These are phyloP conservation scores for Oreocharis arfaki DNA, from an alignment of 2,113 vertebrate genomes.

Conservation along the genomic window DNA sequence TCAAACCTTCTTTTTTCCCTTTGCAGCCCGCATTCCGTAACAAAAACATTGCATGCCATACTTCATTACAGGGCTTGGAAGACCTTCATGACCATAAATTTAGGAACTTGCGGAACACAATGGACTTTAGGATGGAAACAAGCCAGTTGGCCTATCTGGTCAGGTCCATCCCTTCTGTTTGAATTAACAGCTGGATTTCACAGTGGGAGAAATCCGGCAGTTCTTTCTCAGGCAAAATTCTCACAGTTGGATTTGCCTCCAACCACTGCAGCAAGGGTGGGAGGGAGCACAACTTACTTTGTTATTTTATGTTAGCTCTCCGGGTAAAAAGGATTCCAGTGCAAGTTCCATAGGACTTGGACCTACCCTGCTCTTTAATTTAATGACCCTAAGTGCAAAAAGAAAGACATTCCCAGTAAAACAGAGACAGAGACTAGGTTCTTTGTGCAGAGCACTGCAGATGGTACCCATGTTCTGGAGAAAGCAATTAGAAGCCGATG, in stretches of 20 bases:
- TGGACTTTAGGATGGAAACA: constrained; percentile 50
- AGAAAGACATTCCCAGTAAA: not conserved
- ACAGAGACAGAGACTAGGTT: not conserved
- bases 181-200: constrained; percentile 63
- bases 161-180: constrained; percentile 65
- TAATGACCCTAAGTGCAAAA: constrained; percentile 1
- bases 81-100: constrained; percentile 59
- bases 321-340: constrained; percentile 21
- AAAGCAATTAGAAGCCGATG: not conserved
- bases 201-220: constrained; percentile 61
- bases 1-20: constrained; percentile 50
- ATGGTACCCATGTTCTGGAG: not conserved
- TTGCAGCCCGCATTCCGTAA: constrained; percentile 7
- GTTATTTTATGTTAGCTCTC: constrained; percentile 58
- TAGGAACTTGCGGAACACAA: constrained; percentile 51
- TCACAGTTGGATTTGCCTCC: constrained; percentile 57
- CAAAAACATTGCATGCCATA: constrained; percentile 49
- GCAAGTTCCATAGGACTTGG: constrained; percentile 21
- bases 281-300: constrained; percentile 55
- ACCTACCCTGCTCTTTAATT: constrained; percentile 44
- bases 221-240: constrained; percentile 62
- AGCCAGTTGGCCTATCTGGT: constrained; percentile 63
- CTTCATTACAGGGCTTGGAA: constrained; percentile 35
- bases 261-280: constrained; percentile 27
- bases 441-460: not conserved